Base-by-base conservation (phyloP, 2,888 invertebrate genomes). In the Apocheima hispidaria region DNA sequence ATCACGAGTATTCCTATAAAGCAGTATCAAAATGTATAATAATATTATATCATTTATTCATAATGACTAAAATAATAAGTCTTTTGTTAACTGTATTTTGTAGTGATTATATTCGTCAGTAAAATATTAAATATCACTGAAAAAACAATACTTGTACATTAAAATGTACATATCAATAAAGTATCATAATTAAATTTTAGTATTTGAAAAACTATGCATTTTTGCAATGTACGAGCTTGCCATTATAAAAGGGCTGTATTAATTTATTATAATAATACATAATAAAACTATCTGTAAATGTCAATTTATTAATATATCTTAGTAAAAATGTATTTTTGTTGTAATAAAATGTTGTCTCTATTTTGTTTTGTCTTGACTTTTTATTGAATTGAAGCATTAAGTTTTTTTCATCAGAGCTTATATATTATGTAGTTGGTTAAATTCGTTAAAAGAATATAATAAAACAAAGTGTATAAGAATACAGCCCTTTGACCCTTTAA, bases 141-240 rank as follows among this genome's bases (percentile, higher is more conserved):
- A 26, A 28, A 30, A 33, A 30, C 6, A 46, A 18, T 30, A 46
- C 7, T 51, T 44, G 30, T 54, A 50, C 16, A 12, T n/a, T 49
- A 44, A 28, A 30, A 46, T 30, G 59, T 52, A 52, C 16, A 59
- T 52, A n/a, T n/a, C n/a, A n/a, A n/a, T n/a, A 46, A 35, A n/a
- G 16, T 48, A 43, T 46, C 21, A 26, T 54, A 38, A 36, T 4
- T 40, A 55, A 36, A 23, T 33, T 38, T 14, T 23, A 41, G 3
- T 41, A 21, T 33, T 20, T 49, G 38, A 38, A 33, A 35, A 56
- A 65, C 69, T 63, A 72, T 61, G 77, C 71, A 67, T 71, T 72
- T 73, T 73, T 69, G 64, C 71, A 72, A 68, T 79, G 78, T 81
- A 79, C 72, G 82, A 82, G 81, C 82, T 82, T 84, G 78, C 70